A percentile compares a stretch with the other conserved stretches of the same genome.
These are phyloP conservation scores for Mylabris sibirica DNA, from an alignment of 2,888 invertebrate species.

Conservation along the genomic window DNA sequence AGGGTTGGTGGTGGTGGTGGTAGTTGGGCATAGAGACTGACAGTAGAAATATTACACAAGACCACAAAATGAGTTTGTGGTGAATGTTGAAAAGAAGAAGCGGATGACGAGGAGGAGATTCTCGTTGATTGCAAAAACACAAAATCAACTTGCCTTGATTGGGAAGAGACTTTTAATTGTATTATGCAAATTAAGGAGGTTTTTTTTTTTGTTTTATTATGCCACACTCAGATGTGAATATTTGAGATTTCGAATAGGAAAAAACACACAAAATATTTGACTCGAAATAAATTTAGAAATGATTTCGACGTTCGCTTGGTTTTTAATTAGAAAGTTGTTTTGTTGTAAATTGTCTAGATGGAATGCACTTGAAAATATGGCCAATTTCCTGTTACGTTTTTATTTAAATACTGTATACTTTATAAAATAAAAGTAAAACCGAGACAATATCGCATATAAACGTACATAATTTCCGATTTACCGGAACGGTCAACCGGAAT, in stretches of 20 bases:
- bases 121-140: conserved; percentile 60
- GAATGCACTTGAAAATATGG: background rate
- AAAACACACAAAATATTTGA: background rate
- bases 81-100: conserved; percentile 1
- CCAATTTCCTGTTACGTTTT: background rate
- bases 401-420: background rate
- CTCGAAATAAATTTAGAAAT: background rate
- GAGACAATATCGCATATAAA: conserved; percentile 25
- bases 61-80: background rate
- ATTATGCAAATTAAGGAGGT: conserved; percentile 54
- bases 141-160: conserved; percentile 58
- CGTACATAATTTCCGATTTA: conserved; percentile 50
- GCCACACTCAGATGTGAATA: background rate
- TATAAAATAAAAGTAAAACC: conserved; percentile 24
- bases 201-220: conserved; percentile 50
- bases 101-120: conserved; percentile 40
- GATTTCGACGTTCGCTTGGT: background rate
- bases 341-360: no score
- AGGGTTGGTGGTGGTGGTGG: background rate
- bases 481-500: conserved; percentile 56
- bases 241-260: background rate
- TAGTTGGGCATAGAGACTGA: background rate
- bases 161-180: conserved; percentile 59
- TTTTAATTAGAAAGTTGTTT: background rate
- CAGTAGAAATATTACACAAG: conserved; percentile 3